These are phyloP conservation scores for Neria commutata DNA, from an alignment of 2,888 invertebrate species.

Conservation along the genomic window DNA sequence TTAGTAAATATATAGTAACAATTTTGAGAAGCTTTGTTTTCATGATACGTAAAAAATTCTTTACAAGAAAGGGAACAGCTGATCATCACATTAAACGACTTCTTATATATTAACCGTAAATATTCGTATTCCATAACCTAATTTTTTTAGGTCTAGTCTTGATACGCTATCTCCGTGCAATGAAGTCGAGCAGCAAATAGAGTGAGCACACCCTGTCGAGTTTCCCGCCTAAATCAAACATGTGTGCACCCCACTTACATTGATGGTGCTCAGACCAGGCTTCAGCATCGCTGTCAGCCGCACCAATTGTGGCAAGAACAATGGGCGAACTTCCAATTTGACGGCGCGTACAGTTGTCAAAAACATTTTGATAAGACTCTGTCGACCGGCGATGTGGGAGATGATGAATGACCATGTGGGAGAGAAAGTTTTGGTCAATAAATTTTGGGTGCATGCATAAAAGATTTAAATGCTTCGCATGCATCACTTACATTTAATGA, in stretches of 20 bases:
- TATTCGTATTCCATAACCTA: too few species aligned
- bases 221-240: slow-evolving; percentile 11
- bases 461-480: not conserved
- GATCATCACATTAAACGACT: too few species aligned
- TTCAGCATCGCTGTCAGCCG: slow-evolving; percentile 81
- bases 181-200: too few species aligned
- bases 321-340: slow-evolving; percentile 85
- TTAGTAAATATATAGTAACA: too few species aligned
- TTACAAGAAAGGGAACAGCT: too few species aligned
- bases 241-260: slow-evolving; percentile 62
- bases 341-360: slow-evolving; percentile 74
- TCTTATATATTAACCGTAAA: too few species aligned
- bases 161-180: too few species aligned
- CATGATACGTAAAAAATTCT: too few species aligned
- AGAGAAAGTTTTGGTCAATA: not conserved
- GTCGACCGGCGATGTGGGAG: slow-evolving; percentile 29
- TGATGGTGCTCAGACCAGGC: slow-evolving; percentile 79
- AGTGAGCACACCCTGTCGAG: too few species aligned
- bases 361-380: slow-evolving; percentile 81
- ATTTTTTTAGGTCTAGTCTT: too few species aligned
- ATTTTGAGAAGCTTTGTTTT: too few species aligned
- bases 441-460: not conserved
- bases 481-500: slow-evolving; percentile 70
- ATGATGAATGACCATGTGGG: slow-evolving; percentile 1
- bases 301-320: slow-evolving; percentile 86